Percentiles rank a stretch among this genome's conserved stretches.
phyloP scores from a whole-genome alignment of 2,113 vertebrate species.

The Cottus gobio region DNA sequence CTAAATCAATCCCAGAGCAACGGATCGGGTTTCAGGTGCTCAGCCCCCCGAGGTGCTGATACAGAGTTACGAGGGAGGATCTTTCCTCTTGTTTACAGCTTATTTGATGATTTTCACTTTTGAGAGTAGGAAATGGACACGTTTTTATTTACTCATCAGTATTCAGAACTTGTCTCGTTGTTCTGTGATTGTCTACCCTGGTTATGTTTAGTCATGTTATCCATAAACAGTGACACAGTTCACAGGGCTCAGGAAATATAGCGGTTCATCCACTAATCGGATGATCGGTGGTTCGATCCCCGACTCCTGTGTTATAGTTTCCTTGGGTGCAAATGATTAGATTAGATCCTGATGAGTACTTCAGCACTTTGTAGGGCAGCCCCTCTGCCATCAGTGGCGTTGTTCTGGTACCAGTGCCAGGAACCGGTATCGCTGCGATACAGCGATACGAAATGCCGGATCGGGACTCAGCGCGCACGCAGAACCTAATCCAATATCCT shows the following conservation, averaged over 20 bases:
- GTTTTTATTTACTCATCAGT: background rate
- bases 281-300: background rate
- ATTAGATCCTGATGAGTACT: background rate
- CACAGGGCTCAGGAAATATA: background rate
- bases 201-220: background rate
- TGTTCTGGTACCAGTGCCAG: background rate
- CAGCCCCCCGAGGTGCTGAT: background rate
- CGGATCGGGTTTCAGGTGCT: conserved; percentile 51
- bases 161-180: background rate
- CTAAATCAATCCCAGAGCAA: conserved; percentile 69
- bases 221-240: background rate
- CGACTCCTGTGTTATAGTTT: background rate
- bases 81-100: background rate
- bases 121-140: background rate
- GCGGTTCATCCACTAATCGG: background rate
- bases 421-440: background rate
- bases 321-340: background rate
- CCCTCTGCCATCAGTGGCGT: background rate
- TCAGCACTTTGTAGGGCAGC: background rate
- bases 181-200: background rate
- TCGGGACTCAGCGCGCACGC: background rate
- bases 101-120: background rate
- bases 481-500: background rate
- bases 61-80: background rate
- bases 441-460: background rate